These are phyloP conservation scores for Synanthedon formicaeformis DNA, from an alignment of 2,888 invertebrate species.

Conservation along the genomic window DNA sequence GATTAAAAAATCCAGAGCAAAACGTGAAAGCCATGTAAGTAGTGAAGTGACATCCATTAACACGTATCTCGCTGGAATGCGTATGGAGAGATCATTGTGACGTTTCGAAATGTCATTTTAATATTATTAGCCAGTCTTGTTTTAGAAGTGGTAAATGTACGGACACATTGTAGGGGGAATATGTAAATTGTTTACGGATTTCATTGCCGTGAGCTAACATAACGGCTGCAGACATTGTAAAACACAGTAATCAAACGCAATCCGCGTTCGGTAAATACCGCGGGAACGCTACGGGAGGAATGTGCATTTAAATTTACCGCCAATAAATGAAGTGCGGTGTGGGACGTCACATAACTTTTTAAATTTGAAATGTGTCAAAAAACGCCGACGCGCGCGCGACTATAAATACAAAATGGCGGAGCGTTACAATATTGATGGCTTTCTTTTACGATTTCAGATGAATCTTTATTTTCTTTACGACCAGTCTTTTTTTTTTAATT, in stretches of 20 bases:
- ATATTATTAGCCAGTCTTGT: neutral
- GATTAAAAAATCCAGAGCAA: constrained; percentile 13
- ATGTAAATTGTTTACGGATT: constrained; percentile 5
- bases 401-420: constrained; percentile 42
- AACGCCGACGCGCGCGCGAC: constrained; percentile 19
- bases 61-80: constrained; percentile 20
- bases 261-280: constrained; percentile 18
- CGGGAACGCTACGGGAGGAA: constrained; percentile 14
- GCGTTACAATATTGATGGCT: constrained; percentile 39
- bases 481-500: constrained; percentile 25
- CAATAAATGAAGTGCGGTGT: constrained; percentile 20
- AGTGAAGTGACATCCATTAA: constrained; percentile 27
- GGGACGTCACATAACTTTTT: constrained; percentile 27
- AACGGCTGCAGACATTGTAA: constrained; percentile 24
- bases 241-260: constrained; percentile 25
- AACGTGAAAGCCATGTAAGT: constrained; percentile 24
- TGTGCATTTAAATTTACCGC: constrained; percentile 27
- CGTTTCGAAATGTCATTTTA: constrained; percentile 17
- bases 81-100: constrained; percentile 26
- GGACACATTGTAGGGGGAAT: constrained; percentile 5
- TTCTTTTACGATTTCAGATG: constrained; percentile 47
- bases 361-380: constrained; percentile 26
- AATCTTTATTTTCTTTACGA: constrained; percentile 31
- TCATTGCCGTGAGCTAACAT: constrained; percentile 14
- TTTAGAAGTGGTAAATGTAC: neutral